A percentile compares a stretch with the other conserved stretches of the same genome.
These are phyloP conservation scores for Hirudo medicinalis DNA, from an alignment of 1,140 invertebrate genomes.

Conservation along the genomic window DNA sequence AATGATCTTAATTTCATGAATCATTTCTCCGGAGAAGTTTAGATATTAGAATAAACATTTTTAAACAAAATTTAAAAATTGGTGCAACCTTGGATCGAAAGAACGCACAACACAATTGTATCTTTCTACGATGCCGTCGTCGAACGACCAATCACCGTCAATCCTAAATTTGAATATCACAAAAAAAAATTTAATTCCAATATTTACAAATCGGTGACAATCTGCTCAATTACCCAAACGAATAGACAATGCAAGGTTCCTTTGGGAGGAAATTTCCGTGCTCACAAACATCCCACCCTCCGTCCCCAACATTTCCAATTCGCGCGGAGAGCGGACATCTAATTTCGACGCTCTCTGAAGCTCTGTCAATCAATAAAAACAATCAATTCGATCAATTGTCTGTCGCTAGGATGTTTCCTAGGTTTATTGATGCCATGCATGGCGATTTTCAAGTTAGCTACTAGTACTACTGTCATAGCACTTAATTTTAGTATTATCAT, in stretches of 20 bases:
- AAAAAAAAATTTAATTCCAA: too few relatives aligned
- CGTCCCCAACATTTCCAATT: slow-evolving; percentile 14
- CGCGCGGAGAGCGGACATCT: background rate
- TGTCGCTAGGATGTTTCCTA: too few relatives aligned
- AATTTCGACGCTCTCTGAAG: slow-evolving; percentile 13
- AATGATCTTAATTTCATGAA: too few relatives aligned
- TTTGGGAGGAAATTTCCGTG: background rate
- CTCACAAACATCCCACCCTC: slow-evolving; percentile 19
- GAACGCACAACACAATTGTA: background rate
- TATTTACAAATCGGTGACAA: background rate
- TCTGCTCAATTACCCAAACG: slow-evolving; percentile 15
- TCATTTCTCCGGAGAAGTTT: too few relatives aligned
- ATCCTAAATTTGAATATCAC: too few relatives aligned
- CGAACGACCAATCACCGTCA: too few relatives aligned
- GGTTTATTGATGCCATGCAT: too few relatives aligned
- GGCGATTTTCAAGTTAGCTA: too few relatives aligned
- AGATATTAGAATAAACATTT: too few relatives aligned
- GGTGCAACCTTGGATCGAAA: slow-evolving; percentile 7
- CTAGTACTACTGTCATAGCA: too few relatives aligned
- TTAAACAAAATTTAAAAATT: too few relatives aligned
- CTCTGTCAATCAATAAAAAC: background rate
- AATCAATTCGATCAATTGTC: background rate
- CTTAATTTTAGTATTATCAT: too few relatives aligned
- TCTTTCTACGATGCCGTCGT: background rate
- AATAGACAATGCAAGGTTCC: slow-evolving; percentile 20